These are phyloP conservation scores for Microcaecilia unicolor DNA, from an alignment of 2,797 vertebrate genomes.

Conservation along the genomic window DNA sequence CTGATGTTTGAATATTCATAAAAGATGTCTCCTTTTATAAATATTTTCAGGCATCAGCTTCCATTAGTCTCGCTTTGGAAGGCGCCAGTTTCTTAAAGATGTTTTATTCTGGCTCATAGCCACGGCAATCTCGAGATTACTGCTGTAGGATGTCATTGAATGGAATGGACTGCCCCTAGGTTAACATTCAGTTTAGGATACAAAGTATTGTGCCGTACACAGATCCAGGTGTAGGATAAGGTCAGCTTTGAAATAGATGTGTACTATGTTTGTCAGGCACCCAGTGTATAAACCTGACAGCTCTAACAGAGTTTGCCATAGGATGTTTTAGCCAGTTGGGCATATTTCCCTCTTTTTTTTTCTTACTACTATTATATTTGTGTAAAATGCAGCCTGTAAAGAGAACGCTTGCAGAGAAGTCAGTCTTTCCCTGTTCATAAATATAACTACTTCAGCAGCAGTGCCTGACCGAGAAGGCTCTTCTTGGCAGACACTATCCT, in stretches of 20 bases:
- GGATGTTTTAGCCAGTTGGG: constrained; percentile 24
- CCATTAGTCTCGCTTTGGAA: constrained; percentile 32
- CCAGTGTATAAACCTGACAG: constrained; percentile 39
- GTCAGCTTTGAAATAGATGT: constrained; percentile 36
- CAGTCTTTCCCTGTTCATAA: too few relatives aligned
- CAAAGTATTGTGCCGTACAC: constrained; percentile 21
- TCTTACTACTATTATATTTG: too few relatives aligned
- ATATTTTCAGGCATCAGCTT: constrained; percentile 28
- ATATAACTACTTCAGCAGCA: too few relatives aligned
- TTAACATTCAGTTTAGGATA: constrained; percentile 39
- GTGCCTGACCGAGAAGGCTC: too few relatives aligned
- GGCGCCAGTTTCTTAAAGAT: constrained; percentile 39
- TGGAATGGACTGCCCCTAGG: constrained; percentile 21
- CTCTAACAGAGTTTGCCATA: constrained; percentile 34
- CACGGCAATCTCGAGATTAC: constrained; percentile 24
- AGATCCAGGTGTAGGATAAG: constrained; percentile 41
- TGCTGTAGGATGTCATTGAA: constrained; percentile 39
- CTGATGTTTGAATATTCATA: too few relatives aligned
- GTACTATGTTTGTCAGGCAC: constrained; percentile 42
- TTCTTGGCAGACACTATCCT: too few relatives aligned
- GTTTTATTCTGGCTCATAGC: constrained; percentile 29
- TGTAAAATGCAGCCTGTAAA: constrained; percentile 35
- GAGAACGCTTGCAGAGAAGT: constrained; percentile 25
- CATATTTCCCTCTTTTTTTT: constrained; percentile 39
- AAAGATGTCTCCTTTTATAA: constrained; percentile 27